Evolutionary conservation across 2,797 vertebrate genomes (phyloP).

Genomic region (Spheniscus humboldti): DNA sequence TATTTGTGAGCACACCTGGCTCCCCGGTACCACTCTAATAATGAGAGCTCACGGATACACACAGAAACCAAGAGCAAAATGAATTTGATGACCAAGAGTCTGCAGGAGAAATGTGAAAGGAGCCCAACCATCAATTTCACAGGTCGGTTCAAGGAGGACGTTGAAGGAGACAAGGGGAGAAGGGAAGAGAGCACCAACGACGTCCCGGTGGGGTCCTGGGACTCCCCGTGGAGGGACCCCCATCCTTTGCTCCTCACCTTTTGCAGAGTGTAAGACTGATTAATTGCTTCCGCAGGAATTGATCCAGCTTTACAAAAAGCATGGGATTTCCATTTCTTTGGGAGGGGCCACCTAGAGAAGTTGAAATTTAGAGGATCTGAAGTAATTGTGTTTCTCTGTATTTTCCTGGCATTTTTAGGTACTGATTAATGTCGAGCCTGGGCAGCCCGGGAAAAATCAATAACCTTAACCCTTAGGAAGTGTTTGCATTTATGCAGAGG

Average conservation of each 20-base stretch:
- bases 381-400: conserved; percentile 64
- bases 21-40: background rate
- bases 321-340: conserved; percentile 2
- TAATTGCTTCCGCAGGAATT: conserved; percentile 50
- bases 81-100: fast-evolving
- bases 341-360: conserved; percentile 40
- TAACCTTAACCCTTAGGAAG: conserved; percentile 58
- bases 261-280: conserved; percentile 5
- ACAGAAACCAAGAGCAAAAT: background rate
- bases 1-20: background rate
- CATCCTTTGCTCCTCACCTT: background rate
- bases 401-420: conserved; percentile 62
- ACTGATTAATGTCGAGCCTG: conserved; percentile 60
- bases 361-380: conserved; percentile 35
- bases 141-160: background rate
- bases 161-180: fast-evolving
- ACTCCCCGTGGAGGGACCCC: background rate
- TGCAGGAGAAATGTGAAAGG: background rate
- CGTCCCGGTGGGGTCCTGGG: background rate
- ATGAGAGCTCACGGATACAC: background rate
- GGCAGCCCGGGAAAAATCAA: conserved; percentile 60
- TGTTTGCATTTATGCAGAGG: background rate
- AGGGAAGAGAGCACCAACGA: fast-evolving
- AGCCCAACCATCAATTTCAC: background rate
- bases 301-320: conserved; percentile 35